Percentiles rank a stretch among this genome's conserved stretches.
These are phyloP conservation scores for Steatornis caripensis DNA, from an alignment of 2,113 vertebrate species.

Conservation along the genomic window DNA sequence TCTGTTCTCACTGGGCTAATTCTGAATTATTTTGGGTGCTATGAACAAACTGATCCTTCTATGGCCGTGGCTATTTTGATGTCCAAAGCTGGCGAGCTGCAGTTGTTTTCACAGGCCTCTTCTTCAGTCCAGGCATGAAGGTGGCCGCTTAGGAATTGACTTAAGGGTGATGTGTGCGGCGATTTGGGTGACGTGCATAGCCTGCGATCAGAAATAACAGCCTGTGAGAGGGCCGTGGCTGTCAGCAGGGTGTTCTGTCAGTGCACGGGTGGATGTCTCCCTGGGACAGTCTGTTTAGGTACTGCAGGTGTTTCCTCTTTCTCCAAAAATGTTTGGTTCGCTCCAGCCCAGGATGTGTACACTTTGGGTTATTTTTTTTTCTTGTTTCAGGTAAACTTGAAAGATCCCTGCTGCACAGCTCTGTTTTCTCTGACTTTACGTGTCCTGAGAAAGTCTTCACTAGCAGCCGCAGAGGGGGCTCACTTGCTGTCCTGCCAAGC, in stretches of 20 bases:
- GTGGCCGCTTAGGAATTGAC: not conserved
- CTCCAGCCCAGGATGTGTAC: not conserved
- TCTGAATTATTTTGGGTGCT: not conserved
- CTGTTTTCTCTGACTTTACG: not conserved
- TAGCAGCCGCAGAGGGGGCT: rapidly evolving
- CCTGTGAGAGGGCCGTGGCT: not conserved
- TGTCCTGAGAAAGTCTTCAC: not conserved
- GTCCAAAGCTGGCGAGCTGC: not conserved
- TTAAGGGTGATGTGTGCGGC: not conserved
- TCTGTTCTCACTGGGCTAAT: not conserved
- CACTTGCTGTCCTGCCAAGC: not conserved
- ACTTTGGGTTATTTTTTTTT: not conserved
- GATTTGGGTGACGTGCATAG: not conserved
- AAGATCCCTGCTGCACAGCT: not conserved
- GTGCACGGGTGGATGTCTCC: not conserved
- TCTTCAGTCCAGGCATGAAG: not conserved
- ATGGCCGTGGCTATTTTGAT: not conserved
- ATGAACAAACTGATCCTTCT: not conserved
- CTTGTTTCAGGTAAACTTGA: not conserved
- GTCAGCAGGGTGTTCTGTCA: not conserved
- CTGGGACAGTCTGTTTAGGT: not conserved
- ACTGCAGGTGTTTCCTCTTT: not conserved
- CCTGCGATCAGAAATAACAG: not conserved
- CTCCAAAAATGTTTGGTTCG: not conserved
- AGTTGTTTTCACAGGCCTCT: not conserved